These are phyloP conservation scores for Eudemis profundana DNA, from an alignment of 2,888 invertebrate genomes.

Conservation along the genomic window DNA sequence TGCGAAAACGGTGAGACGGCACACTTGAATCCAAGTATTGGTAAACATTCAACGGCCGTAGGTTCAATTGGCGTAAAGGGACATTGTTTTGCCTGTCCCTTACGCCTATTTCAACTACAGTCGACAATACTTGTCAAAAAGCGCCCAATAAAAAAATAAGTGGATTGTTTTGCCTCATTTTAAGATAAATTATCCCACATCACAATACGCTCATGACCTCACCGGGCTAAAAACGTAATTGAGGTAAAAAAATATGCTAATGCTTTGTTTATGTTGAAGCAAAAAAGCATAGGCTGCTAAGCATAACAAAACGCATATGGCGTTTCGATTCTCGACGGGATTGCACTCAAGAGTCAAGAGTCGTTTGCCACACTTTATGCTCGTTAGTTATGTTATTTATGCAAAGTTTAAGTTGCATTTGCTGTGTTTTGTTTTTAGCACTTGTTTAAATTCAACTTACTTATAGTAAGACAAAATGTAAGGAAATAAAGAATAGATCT, in stretches of 20 bases:
- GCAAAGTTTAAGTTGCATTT: constrained; percentile 22
- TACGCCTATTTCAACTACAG: too few species aligned
- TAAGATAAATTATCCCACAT: not conserved
- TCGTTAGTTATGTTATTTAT: constrained; percentile 36
- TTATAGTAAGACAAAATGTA: too few species aligned
- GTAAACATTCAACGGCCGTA: too few species aligned
- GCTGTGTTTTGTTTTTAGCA: constrained; percentile 5
- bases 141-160: constrained; percentile 1
- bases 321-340: not conserved
- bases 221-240: constrained; percentile 27
- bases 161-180: constrained; percentile 7
- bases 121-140: constrained; percentile 8
- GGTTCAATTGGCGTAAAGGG: too few species aligned
- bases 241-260: constrained; percentile 40
- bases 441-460: not conserved
- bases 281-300: constrained; percentile 3
- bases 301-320: not conserved
- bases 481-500: too few species aligned
- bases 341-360: not conserved
- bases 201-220: constrained; percentile 24
- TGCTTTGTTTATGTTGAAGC: not conserved
- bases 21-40: too few species aligned
- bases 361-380: constrained; percentile 29
- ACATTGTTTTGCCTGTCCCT: too few species aligned
- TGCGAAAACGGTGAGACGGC: too few species aligned